phyloP scores from a whole-genome alignment of 1,140 invertebrate species.

The Ceratoteleas bidentatus region DNA sequence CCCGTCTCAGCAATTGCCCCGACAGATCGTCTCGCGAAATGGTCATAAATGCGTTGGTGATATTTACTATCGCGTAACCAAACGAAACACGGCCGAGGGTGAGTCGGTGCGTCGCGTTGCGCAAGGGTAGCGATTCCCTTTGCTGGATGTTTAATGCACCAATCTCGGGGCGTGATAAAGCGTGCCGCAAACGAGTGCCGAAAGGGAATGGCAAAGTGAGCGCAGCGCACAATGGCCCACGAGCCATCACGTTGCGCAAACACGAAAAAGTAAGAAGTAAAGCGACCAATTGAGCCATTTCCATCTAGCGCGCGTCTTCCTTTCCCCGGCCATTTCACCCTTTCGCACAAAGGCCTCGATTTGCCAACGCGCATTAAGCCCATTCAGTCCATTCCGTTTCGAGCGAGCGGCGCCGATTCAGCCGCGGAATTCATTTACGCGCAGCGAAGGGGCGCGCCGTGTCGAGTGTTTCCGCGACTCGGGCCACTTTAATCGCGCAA shows the following conservation, averaged over 20 bases:
- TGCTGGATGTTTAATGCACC: slow-evolving; percentile 81
- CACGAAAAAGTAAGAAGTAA: slow-evolving; percentile 67
- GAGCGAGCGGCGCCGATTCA: background rate
- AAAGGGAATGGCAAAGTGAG: slow-evolving; percentile 79
- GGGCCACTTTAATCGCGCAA: slow-evolving; percentile 37
- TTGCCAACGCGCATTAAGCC: too few relatives aligned
- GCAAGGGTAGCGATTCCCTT: slow-evolving; percentile 78
- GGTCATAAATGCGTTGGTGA: slow-evolving; percentile 14
- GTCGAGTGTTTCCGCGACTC: slow-evolving; percentile 35
- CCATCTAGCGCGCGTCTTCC: too few relatives aligned
- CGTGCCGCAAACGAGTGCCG: slow-evolving; percentile 76
- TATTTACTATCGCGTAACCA: slow-evolving; percentile 35
- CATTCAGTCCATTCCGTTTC: slow-evolving; percentile 63
- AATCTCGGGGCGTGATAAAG: slow-evolving; percentile 82
- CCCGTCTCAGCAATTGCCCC: too few relatives aligned
- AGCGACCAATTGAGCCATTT: slow-evolving; percentile 61
- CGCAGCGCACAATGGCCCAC: slow-evolving; percentile 70
- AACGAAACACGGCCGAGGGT: slow-evolving; percentile 34
- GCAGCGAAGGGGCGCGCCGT: background rate
- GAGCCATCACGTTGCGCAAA: slow-evolving; percentile 79
- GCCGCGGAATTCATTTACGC: slow-evolving; percentile 5
- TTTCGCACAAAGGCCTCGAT: too few relatives aligned
- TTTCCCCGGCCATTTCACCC: too few relatives aligned
- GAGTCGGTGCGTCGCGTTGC: slow-evolving; percentile 36
- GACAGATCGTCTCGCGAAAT: background rate